Evolutionary conservation across 2,113 vertebrate genomes (phyloP).

Genomic region (Formicarius rufipectus): DNA sequence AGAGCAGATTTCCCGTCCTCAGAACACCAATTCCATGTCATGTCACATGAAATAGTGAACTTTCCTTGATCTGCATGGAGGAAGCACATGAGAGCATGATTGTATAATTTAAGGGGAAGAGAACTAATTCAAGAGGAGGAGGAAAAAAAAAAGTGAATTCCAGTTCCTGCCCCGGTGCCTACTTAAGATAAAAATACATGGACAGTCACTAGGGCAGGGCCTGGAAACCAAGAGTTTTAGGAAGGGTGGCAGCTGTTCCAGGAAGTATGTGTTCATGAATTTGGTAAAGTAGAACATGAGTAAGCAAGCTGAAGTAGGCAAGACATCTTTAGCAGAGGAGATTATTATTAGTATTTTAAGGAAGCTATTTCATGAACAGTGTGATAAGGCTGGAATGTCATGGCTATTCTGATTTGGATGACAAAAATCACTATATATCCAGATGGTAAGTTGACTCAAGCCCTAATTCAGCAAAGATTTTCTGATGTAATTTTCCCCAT

Average conservation of each 20-base stretch:
- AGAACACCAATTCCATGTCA: not conserved
- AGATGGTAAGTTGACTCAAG: not conserved
- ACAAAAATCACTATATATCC: not conserved
- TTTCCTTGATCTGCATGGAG: not conserved
- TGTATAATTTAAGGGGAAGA: not conserved
- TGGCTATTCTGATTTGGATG: not conserved
- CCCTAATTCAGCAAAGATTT: not conserved
- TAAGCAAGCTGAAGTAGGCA: constrained; percentile 44
- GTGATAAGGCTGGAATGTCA: constrained; percentile 31
- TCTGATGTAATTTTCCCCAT: not conserved
- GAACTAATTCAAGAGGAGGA: not conserved
- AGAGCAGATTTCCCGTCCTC: not conserved
- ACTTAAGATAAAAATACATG: constrained; percentile 12
- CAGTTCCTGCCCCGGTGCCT: not conserved
- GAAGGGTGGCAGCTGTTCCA: constrained; percentile 59
- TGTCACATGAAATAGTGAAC: not conserved
- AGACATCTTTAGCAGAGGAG: constrained; percentile 3
- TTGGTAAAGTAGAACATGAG: constrained; percentile 7
- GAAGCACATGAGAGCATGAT: not conserved
- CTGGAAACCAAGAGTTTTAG: constrained; percentile 49
- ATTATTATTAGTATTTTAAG: constrained; percentile 34
- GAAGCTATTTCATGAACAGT: constrained; percentile 1
- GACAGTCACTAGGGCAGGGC: constrained; percentile 34
- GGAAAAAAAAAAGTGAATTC: not conserved
- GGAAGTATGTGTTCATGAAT: constrained; percentile 43